A percentile compares a stretch with the other conserved stretches of the same genome.
Evolutionary conservation across 2,113 vertebrate species (phyloP).

Genomic region (Microcebus jonahi): DNA sequence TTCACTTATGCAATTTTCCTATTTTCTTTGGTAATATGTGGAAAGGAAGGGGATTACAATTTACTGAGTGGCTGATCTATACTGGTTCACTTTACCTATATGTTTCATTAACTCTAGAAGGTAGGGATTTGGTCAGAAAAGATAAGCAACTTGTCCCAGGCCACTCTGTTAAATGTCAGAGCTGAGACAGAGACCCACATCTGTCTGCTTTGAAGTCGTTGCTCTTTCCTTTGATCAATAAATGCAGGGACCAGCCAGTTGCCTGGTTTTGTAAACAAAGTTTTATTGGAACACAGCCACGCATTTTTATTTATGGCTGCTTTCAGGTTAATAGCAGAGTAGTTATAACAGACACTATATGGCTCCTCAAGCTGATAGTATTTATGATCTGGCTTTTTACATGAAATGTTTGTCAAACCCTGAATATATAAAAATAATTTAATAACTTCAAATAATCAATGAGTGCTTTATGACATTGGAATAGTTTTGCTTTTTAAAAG

Average conservation of each 20-base stretch:
- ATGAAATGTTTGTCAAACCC: background rate
- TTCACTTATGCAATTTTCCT: background rate
- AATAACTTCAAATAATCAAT: slow-evolving; percentile 17
- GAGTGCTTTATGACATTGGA: background rate
- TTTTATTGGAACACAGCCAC: background rate
- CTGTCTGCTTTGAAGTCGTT: background rate
- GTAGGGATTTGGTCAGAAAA: background rate
- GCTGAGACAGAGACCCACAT: too few relatives aligned
- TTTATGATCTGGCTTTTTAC: background rate
- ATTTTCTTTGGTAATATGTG: slow-evolving; percentile 1
- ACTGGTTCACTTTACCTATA: background rate
- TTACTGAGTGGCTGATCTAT: background rate
- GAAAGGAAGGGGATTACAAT: background rate
- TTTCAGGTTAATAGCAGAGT: background rate
- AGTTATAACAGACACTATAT: background rate
- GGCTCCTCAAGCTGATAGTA: background rate
- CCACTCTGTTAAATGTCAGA: background rate
- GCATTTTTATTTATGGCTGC: background rate
- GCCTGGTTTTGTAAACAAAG: slow-evolving; percentile 32
- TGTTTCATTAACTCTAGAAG: background rate
- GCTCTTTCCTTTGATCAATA: background rate
- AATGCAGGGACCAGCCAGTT: background rate
- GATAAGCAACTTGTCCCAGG: background rate
- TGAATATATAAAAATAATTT: background rate
- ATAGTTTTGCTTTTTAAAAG: background rate